phyloP scores from a whole-genome alignment of 2,797 vertebrate species.

The Bovichtus diacanthus region DNA sequence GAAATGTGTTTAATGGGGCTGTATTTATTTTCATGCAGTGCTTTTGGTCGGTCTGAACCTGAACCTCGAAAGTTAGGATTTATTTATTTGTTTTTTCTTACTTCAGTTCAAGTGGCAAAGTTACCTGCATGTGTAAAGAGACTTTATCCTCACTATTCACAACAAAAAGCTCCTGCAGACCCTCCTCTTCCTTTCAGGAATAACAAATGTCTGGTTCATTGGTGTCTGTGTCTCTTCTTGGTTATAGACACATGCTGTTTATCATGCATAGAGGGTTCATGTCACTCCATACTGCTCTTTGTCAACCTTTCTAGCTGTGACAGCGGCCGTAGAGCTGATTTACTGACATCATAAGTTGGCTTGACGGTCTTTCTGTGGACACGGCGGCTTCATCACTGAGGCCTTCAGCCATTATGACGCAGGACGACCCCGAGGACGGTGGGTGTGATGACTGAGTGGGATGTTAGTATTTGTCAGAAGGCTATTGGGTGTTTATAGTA shows the following conservation, averaged over 20 bases:
- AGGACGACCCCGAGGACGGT: constrained; percentile 24
- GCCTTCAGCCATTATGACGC: constrained; percentile 46
- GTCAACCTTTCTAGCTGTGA: constrained; percentile 14
- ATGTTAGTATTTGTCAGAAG: constrained; percentile 31
- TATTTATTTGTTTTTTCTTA: too few species aligned
- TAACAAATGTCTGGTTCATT: constrained; percentile 23
- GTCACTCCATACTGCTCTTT: constrained; percentile 29
- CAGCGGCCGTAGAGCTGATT: constrained; percentile 47
- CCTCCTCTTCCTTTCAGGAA: constrained; percentile 16
- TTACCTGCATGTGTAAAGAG: constrained; percentile 2
- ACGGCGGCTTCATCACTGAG: constrained; percentile 19
- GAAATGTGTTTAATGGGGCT: too few species aligned
- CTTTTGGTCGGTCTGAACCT: too few species aligned
- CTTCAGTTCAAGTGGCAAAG: constrained; percentile 8
- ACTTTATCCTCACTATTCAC: constrained; percentile 11
- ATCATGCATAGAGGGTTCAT: constrained; percentile 31
- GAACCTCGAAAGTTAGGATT: too few species aligned
- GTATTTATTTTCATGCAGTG: too few species aligned
- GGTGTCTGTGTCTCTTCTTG: constrained; percentile 12
- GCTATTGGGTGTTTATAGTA: constrained; percentile 7
- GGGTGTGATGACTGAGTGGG: constrained; percentile 26
- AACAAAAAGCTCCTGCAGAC: not conserved
- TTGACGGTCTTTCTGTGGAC: constrained; percentile 53
- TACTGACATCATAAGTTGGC: constrained; percentile 37
- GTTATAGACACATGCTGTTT: constrained; percentile 15